Evolutionary conservation across 1,140 invertebrate genomes (phyloP).

Genomic region (Mya arenaria): DNA sequence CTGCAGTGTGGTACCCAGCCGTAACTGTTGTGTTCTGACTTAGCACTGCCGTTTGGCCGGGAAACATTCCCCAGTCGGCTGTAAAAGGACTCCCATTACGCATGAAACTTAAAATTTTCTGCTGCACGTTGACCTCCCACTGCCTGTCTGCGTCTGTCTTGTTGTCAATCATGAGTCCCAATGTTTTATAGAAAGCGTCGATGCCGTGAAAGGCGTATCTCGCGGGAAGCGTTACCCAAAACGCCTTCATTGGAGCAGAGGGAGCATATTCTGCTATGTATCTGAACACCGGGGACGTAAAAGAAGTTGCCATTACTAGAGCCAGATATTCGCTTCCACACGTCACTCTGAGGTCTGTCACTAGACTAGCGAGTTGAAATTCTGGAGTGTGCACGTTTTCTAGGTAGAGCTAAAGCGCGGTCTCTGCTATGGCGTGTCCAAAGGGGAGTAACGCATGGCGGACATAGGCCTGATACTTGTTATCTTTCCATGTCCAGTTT

Average conservation of each 20-base stretch:
- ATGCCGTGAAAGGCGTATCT: constrained; percentile 59
- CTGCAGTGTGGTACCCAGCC: constrained; percentile 10
- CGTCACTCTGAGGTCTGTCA: constrained; percentile 7
- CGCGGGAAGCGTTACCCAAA: neutral
- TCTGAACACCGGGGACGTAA: constrained; percentile 27
- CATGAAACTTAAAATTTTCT: constrained; percentile 15
- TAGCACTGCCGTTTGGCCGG: neutral
- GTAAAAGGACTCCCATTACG: neutral
- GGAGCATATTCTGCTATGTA: constrained; percentile 29
- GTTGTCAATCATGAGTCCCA: constrained; percentile 12
- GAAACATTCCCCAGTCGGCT: constrained; percentile 6
- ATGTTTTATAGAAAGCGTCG: constrained; percentile 60
- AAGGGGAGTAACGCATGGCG: constrained; percentile 7
- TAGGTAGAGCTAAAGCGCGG: constrained; percentile 28
- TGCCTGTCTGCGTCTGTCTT: neutral
- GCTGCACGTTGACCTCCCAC: constrained; percentile 6
- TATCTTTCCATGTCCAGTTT: constrained; percentile 54
- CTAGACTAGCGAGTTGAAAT: constrained; percentile 31
- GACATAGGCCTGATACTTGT: constrained; percentile 30
- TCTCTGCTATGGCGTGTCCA: neutral
- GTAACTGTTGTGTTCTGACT: neutral
- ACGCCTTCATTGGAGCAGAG: too few relatives aligned
- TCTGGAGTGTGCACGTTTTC: constrained; percentile 6
- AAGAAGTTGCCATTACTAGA: neutral
- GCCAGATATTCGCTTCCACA: constrained; percentile 42